Evolutionary conservation across 2,797 vertebrate genomes (phyloP), one percentile per base, ranked within the genome.

Genomic region (Microctenopoma lineatum): DNA sequence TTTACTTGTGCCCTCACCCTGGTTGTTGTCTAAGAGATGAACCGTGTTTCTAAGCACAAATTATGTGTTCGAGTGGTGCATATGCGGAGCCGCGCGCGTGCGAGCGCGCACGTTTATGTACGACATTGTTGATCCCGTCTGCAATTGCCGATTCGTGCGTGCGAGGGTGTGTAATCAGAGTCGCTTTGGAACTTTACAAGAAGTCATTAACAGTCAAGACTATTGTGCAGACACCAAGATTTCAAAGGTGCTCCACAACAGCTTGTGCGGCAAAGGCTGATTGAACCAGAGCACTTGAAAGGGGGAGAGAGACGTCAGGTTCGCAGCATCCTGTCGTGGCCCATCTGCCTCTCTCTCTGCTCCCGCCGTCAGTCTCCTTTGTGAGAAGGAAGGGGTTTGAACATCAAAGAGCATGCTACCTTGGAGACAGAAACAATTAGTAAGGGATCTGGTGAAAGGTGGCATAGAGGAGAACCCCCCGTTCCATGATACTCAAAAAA

Each of bases 231-330:
- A 90, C 89, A 81, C 86, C 88, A 74, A 90, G 90, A 94, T 95
- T 95, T 94, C 92, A 94, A 94, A 95, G 93, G 93, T 93, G 94
- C 92, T 94, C 91, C 90, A 90, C 93, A 94, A 92, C 94, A 95
- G 94, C 94, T 94, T 94, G 93, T 94, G 90, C 87, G 88, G 91
- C 79, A 66, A 92, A 87, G 92, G 89, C 92, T 94, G 93, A 94
- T 94, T 94, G 94, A 95, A 94, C 94, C 89, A 74, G 90, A 92
- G 90, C 90, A 94, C 93, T 94, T 94, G 94, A 94, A 93, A 95
- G 93, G 86, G 90, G 91, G 87, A 94, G 92, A 93, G 92, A 94
- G 92, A 94, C 84, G 92, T 94, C 91, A 92, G 92, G 93, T 94
- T 94, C 76, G 84, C 90, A 79, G 91, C 92, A 91, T 94, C 92